Percentiles rank a stretch among this genome's conserved stretches.
Evolutionary conservation across 2,888 invertebrate species (phyloP).

Genomic region (Pandemis heparana): DNA sequence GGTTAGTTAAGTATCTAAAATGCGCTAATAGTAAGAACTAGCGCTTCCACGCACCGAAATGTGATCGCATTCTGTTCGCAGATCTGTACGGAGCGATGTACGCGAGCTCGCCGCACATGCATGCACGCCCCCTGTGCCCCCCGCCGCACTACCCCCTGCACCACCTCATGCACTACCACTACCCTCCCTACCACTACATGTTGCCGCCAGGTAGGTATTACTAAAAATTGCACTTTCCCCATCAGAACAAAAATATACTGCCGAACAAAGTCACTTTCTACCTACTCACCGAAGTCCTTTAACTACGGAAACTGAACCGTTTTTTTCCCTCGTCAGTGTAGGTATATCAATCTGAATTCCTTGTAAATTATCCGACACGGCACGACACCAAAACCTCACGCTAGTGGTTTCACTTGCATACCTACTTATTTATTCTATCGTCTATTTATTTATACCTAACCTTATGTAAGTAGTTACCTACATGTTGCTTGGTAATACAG

Average conservation of each 20-base stretch:
- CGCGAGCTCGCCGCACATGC: constrained; percentile 76
- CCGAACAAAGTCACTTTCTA: too few relatives aligned
- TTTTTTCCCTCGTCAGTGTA: too few relatives aligned
- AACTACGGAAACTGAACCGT: too few relatives aligned
- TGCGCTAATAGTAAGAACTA: constrained; percentile 80
- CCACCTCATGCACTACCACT: constrained; percentile 81
- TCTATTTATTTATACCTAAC: neutral
- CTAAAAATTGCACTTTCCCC: constrained; percentile 27
- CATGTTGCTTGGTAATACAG: too few relatives aligned
- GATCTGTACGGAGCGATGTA: constrained; percentile 79
- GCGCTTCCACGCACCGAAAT: constrained; percentile 73
- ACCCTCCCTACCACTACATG: constrained; percentile 79
- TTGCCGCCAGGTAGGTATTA: constrained; percentile 79
- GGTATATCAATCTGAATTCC: too few relatives aligned
- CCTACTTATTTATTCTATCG: neutral
- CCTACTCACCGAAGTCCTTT: too few relatives aligned
- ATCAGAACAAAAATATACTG: neutral
- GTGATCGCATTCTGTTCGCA: constrained; percentile 77
- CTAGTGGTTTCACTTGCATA: neutral
- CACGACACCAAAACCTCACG: neutral
- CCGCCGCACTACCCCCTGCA: constrained; percentile 83
- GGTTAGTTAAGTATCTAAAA: constrained; percentile 85
- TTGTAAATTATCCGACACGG: neutral
- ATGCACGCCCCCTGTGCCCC: constrained; percentile 79
- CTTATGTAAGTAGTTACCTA: too few relatives aligned